Conservation (phyloP, 2,113 vertebrate species). For the Typhlomys cinereus region DNA sequence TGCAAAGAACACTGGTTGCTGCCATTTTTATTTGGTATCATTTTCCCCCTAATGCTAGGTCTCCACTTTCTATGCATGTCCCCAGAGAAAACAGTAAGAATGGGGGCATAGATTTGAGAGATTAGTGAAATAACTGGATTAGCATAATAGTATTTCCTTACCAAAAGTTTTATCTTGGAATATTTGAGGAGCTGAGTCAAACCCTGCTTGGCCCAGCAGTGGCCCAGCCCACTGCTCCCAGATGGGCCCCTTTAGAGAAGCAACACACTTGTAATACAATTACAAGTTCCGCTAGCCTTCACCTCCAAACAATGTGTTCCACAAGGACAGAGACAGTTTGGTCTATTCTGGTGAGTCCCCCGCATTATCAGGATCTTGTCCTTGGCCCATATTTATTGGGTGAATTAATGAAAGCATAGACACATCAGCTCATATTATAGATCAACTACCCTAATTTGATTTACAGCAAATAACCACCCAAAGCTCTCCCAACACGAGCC, state of each 20-base stretch:
- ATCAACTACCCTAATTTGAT: not conserved
- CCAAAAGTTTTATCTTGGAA: not conserved
- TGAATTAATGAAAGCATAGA: not conserved
- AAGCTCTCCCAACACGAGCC: not conserved
- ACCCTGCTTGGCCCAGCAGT: too few relatives aligned
- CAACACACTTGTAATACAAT: accelerated
- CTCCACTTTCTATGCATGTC: not conserved
- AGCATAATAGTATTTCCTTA: not conserved
- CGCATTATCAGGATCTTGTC: not conserved
- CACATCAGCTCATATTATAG: not conserved
- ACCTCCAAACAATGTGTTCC: not conserved
- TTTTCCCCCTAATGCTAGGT: not conserved
- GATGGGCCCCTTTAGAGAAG: not conserved
- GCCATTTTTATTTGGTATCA: not conserved
- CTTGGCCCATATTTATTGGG: not conserved
- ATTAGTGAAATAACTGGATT: not conserved
- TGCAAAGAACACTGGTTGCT: not conserved
- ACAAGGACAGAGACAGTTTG: not conserved
- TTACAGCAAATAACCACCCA: not conserved
- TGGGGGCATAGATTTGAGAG: not conserved
- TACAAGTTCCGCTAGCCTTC: not conserved
- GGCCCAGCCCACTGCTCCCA: not conserved
- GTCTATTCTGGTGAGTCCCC: not conserved
- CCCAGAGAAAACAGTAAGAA: not conserved
- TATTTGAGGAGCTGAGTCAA: not conserved